Evolutionary conservation across 2,888 invertebrate species (phyloP).

Genomic region (Drosophila quinaria): DNA sequence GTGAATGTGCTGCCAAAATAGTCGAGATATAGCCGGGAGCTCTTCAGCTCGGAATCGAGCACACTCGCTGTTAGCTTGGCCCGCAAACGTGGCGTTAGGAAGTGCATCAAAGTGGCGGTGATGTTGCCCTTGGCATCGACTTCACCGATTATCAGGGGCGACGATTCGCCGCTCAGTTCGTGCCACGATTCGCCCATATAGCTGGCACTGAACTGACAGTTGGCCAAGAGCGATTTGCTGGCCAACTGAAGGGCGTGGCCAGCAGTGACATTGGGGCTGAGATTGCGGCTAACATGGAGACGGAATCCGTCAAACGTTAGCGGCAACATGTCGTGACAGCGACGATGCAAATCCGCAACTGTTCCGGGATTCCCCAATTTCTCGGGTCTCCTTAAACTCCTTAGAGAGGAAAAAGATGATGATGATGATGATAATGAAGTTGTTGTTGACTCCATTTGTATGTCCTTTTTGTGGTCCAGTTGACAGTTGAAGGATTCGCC

Average conservation of each 20-base stretch:
- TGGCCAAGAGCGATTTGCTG: neutral
- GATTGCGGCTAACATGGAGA: conserved; percentile 6
- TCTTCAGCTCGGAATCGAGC: conserved; percentile 6
- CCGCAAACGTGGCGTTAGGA: conserved; percentile 20
- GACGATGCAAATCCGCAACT: conserved; percentile 35
- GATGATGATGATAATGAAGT: neutral
- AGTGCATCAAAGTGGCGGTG: conserved; percentile 29
- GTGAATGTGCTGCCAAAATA: conserved; percentile 46
- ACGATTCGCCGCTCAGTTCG: conserved; percentile 15
- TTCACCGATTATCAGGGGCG: conserved; percentile 28
- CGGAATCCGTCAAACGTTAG: conserved; percentile 44
- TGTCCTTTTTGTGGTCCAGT: conserved; percentile 1
- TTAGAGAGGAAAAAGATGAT: neutral
- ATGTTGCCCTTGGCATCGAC: conserved; percentile 42
- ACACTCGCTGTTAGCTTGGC: conserved; percentile 20
- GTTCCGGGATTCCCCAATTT: conserved; percentile 41
- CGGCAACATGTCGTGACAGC: conserved; percentile 37
- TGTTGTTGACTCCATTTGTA: neutral
- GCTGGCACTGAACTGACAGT: conserved; percentile 36
- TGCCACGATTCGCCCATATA: conserved; percentile 18
- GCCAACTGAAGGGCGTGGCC: conserved; percentile 34
- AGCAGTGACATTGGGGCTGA: conserved; percentile 11
- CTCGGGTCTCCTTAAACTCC: neutral
- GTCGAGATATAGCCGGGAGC: conserved; percentile 27
- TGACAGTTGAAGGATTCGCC: neutral